Evolutionary conservation across 2,797 vertebrate genomes (phyloP), one percentile per base, ranked within the genome.

Genomic region (Triplophysa bombifrons): DNA sequence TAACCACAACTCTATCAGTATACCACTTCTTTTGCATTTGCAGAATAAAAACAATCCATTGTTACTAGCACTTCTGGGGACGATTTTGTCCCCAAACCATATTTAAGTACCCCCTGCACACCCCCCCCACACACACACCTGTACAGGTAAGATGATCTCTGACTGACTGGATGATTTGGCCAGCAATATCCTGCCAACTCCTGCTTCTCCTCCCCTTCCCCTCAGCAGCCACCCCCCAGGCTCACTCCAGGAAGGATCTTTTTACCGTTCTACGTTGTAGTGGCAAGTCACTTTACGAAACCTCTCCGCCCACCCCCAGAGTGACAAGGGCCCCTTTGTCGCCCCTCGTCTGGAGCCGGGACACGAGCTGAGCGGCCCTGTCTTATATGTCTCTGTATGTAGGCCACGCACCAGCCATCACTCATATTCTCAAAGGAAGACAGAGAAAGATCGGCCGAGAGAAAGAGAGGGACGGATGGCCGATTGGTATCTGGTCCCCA

Each of bases 221-320:
- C 76, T 76, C 75, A 88, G 90, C 92, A 90, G 90, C 91, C 90
- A 89, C 88, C 92, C 91, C 90, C 92, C 88, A 89, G 78, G 87
- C 90, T 92, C 89, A 90, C 90, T 93, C 90, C 91, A 87, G 85
- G 88, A 89, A 91, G 92, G 93, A 93, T 94, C 93, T 88, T 88
- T 93, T 95, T 93, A 92, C 93, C 93, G 90, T 91, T 90, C 92
- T 92, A 91, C 91, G 90, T 88, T 93, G 92, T 93, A 92, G 90
- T 91, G 88, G 85, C 88, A 88, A 91, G 88, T 89, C 90, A 86
- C 86, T 89, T 92, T 91, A 91, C 87, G 91, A 90, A 91, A 91
- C 90, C 87, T 92, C 92, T 89, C 92, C 90, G 83, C 83, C 85
- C 83, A 87, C 83, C 86, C 88, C 50, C 4, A 83, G 84, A 74